Conservation (phyloP, 2,797 vertebrate species). For the Mionectes olivaceus region DNA sequence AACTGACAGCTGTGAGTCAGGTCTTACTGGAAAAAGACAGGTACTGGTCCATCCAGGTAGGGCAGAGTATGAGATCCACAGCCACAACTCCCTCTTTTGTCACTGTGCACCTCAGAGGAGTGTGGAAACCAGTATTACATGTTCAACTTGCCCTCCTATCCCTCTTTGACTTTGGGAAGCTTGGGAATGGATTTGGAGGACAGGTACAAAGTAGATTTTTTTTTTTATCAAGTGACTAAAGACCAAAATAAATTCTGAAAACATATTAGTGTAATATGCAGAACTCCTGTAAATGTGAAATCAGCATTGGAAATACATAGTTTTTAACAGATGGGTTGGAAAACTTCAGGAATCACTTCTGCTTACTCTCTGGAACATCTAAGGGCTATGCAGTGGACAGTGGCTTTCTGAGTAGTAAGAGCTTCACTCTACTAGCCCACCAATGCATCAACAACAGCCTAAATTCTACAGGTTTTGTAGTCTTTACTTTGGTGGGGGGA, state of each 20-base stretch:
- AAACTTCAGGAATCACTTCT: not conserved
- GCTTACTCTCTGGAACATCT: not conserved
- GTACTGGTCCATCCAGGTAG: not conserved
- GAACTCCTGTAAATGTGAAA: not conserved
- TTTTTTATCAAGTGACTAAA: not conserved
- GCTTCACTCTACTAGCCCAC: not conserved
- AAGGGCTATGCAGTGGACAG: not conserved
- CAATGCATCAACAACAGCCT: not conserved
- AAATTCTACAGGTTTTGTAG: not conserved
- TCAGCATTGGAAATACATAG: not conserved
- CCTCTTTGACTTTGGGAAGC: not conserved
- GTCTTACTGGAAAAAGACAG: not conserved
- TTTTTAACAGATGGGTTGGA: not conserved
- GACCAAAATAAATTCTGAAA: not conserved
- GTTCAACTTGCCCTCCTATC: not conserved
- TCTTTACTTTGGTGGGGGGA: not conserved
- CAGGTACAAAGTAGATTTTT: not conserved
- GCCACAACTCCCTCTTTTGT: not conserved
- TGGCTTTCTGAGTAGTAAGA: not conserved
- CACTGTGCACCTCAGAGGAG: not conserved
- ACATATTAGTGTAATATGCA: not conserved
- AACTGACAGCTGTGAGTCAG: not conserved
- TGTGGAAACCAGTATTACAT: not conserved
- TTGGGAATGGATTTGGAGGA: not conserved
- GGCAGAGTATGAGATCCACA: not conserved